Base-by-base conservation (phyloP, 1,140 invertebrate genomes). In the Cydia fagiglandana region DNA sequence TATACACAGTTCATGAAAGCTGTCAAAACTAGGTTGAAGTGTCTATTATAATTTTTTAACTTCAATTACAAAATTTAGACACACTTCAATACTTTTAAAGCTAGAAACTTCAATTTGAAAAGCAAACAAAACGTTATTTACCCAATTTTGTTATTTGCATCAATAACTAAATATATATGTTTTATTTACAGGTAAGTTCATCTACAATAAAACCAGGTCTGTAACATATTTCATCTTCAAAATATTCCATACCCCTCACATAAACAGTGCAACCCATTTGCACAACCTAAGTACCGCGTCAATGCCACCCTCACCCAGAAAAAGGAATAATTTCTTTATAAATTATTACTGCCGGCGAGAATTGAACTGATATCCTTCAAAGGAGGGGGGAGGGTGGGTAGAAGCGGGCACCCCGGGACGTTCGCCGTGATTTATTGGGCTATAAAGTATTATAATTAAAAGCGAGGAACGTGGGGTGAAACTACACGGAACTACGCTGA, bases 391-490 rank as follows among this genome's bases (percentile, higher is more conserved):
- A 47, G 80, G 74, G 80, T 76, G 86, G 80, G 73, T 53, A 77
- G 77, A 75, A 83, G 80, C 76, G 66, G 80, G 83, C 73, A 77
- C 68, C 79, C 80, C 82, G 84, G 85, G 84, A 84, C 79, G 87
- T 80, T 78, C 80, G 80, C 77, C 84, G 88, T 93, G 92, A 93
- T 93, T 93, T 93, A 93, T 93, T 90, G 91, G 91, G 87, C 90
- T 91, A 93, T 93, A 93, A 93, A 93, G 91, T 93, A 93, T 93
- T 93, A 93, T 93, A 93, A 93, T 93, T 93, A 93, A 93, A 93
- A 93, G 92, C 91, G 88, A 86, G 85, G 81, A 83, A 82, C 82
- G 83, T 79, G 86, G 84, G 89, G 87, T 81, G 87, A 90, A 92
- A 91, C 89, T 92, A 92, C 73, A 81, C 78, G 83, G 81, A 85